Conservation (phyloP, 1,140 invertebrate species). For the Dinoponera quadriceps region DNA sequence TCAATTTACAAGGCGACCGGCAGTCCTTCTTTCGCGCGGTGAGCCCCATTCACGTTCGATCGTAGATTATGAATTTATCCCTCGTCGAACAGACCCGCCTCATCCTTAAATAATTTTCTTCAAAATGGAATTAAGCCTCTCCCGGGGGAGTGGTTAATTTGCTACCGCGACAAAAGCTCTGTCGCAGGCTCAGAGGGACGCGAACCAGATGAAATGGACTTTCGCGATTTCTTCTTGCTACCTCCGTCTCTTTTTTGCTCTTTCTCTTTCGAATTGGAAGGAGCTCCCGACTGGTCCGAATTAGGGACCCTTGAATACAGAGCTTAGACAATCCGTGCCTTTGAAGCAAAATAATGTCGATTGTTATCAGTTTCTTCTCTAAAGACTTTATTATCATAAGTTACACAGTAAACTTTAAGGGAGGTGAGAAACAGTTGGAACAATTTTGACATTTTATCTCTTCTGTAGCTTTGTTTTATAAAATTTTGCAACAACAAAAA, state of each 20-base stretch:
- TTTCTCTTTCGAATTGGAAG: neutral
- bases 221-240: neutral
- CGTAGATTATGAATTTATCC: constrained; percentile 16
- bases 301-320: no score
- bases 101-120: constrained; percentile 9
- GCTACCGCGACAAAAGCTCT: neutral
- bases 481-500: no score
- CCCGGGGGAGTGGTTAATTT: neutral
- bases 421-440: no score
- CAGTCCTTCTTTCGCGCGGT: neutral
- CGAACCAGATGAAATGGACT: constrained; percentile 2
- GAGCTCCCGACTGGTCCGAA: neutral
- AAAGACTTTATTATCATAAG: no score
- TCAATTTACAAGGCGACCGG: neutral
- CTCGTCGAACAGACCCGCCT: no score
- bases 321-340: no score
- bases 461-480: no score
- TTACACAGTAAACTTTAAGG: no score
- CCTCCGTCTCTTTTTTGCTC: no score
- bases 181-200: neutral
- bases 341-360: no score
- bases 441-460: no score
- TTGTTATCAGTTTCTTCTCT: no score
- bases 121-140: neutral
- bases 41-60: constrained; percentile 11